Conservation (phyloP, 2,888 invertebrate genomes). For the Acholoe squamosa region DNA sequence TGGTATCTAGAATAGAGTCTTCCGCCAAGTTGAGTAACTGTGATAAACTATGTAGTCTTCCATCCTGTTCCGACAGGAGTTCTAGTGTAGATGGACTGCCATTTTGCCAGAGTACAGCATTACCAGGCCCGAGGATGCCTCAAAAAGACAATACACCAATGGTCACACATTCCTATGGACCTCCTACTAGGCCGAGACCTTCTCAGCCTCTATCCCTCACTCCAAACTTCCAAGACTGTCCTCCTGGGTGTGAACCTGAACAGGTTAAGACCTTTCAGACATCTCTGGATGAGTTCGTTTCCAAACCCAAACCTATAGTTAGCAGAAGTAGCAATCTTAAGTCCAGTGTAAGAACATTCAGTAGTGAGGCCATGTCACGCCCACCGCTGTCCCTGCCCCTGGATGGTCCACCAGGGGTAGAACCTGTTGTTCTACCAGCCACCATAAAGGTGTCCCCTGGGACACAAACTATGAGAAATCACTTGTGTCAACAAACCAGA, state of each 20-base stretch:
- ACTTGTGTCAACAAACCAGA: no score
- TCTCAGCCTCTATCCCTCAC: neutral
- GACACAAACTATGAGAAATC: no score
- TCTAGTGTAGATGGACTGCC: neutral
- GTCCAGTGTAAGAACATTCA: neutral
- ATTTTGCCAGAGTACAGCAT: no score
- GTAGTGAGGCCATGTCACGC: neutral
- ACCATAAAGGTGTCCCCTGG: neutral
- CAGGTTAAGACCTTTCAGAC: constrained; percentile 2
- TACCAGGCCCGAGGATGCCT: no score
- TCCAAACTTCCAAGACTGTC: neutral
- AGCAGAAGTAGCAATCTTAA: neutral
- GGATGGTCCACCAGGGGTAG: neutral
- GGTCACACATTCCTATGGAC: no score
- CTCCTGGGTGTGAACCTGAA: constrained; percentile 16
- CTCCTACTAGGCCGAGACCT: no score
- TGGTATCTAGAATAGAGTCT: neutral
- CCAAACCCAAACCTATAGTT: neutral
- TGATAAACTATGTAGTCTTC: constrained; percentile 35
- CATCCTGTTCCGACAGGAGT: neutral
- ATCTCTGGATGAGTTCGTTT: neutral
- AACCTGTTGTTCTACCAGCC: neutral
- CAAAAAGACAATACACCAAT: no score
- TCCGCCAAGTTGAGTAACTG: neutral
- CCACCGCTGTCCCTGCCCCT: neutral